Conservation (phyloP, 2,113 vertebrate genomes). For the Thalassarche chlororhynchos region DNA sequence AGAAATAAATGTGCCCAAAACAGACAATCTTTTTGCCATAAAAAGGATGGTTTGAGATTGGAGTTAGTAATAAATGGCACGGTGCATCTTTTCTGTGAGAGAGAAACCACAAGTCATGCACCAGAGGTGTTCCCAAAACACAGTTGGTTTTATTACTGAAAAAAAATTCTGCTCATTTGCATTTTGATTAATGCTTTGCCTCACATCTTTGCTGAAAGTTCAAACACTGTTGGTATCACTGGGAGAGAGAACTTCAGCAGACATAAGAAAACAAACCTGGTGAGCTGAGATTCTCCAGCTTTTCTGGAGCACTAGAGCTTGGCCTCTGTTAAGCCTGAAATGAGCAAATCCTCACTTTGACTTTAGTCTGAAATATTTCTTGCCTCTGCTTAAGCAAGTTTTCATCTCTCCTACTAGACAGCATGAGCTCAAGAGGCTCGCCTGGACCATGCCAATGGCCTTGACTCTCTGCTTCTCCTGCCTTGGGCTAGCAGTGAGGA, state of each 20-base stretch:
- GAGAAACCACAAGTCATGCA: background rate
- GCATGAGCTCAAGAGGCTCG: background rate
- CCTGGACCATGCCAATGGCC: background rate
- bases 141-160: background rate
- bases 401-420: background rate
- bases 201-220: background rate
- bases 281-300: background rate
- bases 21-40: background rate
- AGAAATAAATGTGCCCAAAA: background rate
- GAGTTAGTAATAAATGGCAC: background rate
- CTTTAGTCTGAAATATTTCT: background rate
- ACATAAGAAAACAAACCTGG: background rate
- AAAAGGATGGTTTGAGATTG: background rate
- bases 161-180: background rate
- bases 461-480: background rate
- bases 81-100: background rate
- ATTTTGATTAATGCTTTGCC: background rate
- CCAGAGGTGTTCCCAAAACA: background rate
- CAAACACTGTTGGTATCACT: accelerated
- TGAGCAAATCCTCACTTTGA: background rate
- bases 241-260: background rate
- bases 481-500: background rate
- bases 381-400: background rate
- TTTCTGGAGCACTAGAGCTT: background rate
- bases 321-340: background rate